These are phyloP conservation scores for Sminthopsis crassicaudata DNA, from an alignment of 2,113 vertebrate genomes.

Conservation along the genomic window DNA sequence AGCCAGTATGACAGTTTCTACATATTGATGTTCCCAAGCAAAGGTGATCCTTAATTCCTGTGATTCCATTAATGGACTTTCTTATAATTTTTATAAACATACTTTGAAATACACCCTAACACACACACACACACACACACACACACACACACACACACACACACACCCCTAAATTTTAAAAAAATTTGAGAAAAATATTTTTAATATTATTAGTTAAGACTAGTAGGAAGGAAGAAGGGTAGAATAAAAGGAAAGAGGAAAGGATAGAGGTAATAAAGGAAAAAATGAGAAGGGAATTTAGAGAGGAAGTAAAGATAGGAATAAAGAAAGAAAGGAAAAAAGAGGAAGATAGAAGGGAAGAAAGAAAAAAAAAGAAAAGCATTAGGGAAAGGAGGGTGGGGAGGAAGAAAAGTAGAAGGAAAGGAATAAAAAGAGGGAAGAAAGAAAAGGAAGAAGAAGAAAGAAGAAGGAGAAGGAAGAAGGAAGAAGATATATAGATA, in stretches of 20 bases:
- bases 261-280: background rate
- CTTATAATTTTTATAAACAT: slow-evolving; percentile 17
- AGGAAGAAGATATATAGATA: background rate
- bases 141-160: no score
- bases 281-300: no score
- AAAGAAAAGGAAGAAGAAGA: no score
- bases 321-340: background rate
- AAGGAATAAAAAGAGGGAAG: no score
- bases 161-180: background rate
- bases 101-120: background rate
- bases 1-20: background rate
- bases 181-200: background rate
- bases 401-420: no score
- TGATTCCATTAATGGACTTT: background rate
- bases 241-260: background rate
- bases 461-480: background rate
- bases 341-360: background rate
- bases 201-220: no score
- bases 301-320: background rate
- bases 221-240: background rate
- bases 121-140: background rate
- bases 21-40: background rate
- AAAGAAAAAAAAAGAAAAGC: background rate
- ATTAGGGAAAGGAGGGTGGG: no score
- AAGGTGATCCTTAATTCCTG: background rate